Conservation (phyloP, 2,797 vertebrate species). For the Sebastes matsubarae region DNA sequence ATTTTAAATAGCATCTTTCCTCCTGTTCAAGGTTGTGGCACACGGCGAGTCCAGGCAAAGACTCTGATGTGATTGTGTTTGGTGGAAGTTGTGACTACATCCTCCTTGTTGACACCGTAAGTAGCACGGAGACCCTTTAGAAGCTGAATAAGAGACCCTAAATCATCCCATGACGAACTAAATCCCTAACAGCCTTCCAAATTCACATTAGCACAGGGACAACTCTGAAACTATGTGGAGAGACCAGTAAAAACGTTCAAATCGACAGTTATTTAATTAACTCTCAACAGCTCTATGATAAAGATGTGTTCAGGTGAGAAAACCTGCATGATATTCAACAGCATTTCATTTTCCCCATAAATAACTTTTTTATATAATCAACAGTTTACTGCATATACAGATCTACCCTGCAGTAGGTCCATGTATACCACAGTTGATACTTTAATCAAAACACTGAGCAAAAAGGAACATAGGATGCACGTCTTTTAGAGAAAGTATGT, state of each 20-base stretch:
- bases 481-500: background rate
- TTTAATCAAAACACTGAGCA: background rate
- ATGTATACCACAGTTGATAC: background rate
- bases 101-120: constrained; percentile 91
- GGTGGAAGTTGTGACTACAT: constrained; percentile 96
- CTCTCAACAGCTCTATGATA: background rate
- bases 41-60: constrained; percentile 89
- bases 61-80: constrained; percentile 94
- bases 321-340: background rate
- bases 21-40: constrained; percentile 89
- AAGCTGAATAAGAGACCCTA: background rate
- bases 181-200: background rate
- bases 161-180: background rate
- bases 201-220: background rate
- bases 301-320: background rate
- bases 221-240: background rate
- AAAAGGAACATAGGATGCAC: too few relatives aligned
- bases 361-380: background rate
- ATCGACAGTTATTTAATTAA: background rate
- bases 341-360: background rate
- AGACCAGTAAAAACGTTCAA: background rate
- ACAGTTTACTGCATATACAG: background rate
- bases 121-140: constrained; percentile 57
- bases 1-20: background rate
- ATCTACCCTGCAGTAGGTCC: background rate